phyloP scores from a whole-genome alignment of 2,113 vertebrate species.

The Platysteira castanea region DNA sequence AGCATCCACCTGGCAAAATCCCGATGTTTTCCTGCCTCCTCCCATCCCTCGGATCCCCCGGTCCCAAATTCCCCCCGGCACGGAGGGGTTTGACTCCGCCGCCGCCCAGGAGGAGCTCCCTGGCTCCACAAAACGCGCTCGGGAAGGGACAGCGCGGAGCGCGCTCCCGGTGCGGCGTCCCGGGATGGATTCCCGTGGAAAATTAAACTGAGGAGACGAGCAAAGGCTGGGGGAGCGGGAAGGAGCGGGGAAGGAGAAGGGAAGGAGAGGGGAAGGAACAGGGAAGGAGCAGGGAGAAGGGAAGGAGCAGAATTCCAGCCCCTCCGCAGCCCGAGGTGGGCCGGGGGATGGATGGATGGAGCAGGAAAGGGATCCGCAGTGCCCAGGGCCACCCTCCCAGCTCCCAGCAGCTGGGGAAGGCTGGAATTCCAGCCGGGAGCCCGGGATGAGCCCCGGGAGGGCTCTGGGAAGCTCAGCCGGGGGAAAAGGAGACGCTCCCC shows the following conservation, averaged over 20 bases:
- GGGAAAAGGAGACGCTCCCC: background rate
- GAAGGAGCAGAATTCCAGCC: background rate
- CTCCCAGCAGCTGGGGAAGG: background rate
- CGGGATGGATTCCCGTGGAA: background rate
- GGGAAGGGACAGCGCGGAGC: background rate
- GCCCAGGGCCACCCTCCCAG: background rate
- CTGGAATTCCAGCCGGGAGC: background rate
- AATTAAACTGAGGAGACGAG: background rate
- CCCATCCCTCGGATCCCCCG: background rate
- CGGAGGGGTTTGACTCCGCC: background rate
- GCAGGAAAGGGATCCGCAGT: background rate
- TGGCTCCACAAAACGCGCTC: rapidly evolving
- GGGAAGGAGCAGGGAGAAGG: background rate
- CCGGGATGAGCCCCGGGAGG: background rate
- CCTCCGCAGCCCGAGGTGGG: background rate
- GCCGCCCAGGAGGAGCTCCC: background rate
- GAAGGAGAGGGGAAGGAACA: background rate
- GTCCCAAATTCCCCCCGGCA: background rate
- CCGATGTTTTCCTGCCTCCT: background rate
- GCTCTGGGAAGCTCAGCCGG: background rate
- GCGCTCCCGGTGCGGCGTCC: background rate
- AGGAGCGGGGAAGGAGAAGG: background rate
- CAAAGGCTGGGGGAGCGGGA: background rate
- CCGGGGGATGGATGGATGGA: background rate
- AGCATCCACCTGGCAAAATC: background rate